Evolutionary conservation across 2,797 vertebrate genomes (phyloP).

Genomic region (Thunnus albacares): DNA sequence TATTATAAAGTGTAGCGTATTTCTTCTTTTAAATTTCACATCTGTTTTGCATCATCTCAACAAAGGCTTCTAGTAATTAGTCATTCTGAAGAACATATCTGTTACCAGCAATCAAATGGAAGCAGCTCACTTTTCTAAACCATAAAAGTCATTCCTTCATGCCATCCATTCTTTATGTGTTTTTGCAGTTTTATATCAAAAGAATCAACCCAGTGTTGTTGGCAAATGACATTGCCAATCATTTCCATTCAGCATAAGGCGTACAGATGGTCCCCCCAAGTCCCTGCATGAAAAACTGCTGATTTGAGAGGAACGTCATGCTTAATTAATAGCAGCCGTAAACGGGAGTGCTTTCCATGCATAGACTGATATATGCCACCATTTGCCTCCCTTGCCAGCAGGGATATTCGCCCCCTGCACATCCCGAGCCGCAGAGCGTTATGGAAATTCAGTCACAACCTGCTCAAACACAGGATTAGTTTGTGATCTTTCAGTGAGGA

Average conservation of each 20-base stretch:
- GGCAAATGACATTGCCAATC: conserved; percentile 83
- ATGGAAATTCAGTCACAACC: conserved; percentile 76
- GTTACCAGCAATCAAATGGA: conserved; percentile 19
- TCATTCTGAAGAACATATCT: not conserved
- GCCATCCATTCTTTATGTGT: conserved; percentile 21
- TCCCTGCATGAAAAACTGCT: conserved; percentile 83
- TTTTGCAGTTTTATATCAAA: conserved; percentile 45
- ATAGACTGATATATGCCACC: conserved; percentile 78
- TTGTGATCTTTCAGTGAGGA: conserved; percentile 76
- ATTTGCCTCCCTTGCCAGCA: conserved; percentile 71
- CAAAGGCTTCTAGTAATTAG: conserved; percentile 13
- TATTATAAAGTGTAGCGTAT: not conserved
- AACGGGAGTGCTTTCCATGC: conserved; percentile 72
- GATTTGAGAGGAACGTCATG: conserved; percentile 85
- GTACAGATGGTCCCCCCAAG: conserved; percentile 82
- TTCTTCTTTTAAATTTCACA: not conserved
- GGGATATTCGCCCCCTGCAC: conserved; percentile 70
- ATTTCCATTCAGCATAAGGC: conserved; percentile 77
- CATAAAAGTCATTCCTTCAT: conserved; percentile 5
- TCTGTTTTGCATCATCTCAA: conserved; percentile 1
- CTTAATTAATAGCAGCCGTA: conserved; percentile 86
- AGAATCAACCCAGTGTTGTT: conserved; percentile 62
- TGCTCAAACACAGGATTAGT: conserved; percentile 81
- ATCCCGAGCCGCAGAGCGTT: conserved; percentile 52
- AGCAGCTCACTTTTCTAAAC: conserved; percentile 15